Conservation (phyloP, 1,140 invertebrate genomes). For the Hylaeus volcanicus region DNA sequence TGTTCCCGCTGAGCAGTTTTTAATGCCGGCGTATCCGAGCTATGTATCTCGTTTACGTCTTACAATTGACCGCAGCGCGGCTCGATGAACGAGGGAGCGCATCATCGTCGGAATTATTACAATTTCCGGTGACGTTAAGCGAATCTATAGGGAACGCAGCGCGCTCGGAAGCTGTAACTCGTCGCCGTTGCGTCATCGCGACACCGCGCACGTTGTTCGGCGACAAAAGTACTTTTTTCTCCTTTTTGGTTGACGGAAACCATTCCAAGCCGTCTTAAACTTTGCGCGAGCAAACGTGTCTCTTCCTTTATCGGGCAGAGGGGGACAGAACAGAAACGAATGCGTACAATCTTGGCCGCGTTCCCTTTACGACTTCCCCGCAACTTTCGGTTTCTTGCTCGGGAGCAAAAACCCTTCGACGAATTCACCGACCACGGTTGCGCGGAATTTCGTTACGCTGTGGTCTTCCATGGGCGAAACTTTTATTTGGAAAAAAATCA, state of each 20-base stretch:
- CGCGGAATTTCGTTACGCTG: background rate
- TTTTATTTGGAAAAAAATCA: too few species aligned
- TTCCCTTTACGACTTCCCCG: conserved; percentile 10
- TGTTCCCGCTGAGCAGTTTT: background rate
- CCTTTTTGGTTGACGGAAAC: too few species aligned
- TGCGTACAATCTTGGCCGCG: background rate
- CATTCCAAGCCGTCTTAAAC: too few species aligned
- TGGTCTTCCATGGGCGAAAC: too few species aligned
- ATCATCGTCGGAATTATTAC: conserved; percentile 68
- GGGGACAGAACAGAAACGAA: background rate
- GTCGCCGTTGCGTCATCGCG: conserved; percentile 52
- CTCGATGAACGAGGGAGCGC: conserved; percentile 56
- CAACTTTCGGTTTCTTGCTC: conserved; percentile 7
- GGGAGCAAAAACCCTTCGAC: background rate
- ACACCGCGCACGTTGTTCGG: background rate
- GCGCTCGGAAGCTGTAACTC: conserved; percentile 63
- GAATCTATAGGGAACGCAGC: conserved; percentile 64
- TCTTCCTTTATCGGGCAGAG: background rate
- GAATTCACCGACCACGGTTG: background rate
- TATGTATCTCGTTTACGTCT: conserved; percentile 52
- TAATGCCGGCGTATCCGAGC: conserved; percentile 13
- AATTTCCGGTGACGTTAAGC: conserved; percentile 69
- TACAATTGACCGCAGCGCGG: conserved; percentile 51
- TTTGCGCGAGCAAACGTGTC: background rate
- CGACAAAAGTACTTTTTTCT: background rate